phyloP scores from a whole-genome alignment of 1,140 invertebrate species.

The Neodiprion fabricii region DNA sequence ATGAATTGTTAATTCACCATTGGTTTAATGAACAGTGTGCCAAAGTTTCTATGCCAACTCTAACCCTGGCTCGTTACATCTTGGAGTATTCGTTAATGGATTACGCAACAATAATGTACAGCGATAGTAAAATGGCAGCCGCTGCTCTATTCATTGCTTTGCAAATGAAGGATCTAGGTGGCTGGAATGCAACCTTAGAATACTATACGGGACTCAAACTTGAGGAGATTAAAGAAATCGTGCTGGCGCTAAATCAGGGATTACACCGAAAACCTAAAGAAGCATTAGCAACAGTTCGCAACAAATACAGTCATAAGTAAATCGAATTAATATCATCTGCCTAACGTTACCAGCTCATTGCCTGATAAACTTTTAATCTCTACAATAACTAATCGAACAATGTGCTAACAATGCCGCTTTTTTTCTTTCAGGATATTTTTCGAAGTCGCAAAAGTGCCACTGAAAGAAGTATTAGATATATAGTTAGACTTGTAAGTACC shows the following conservation, averaged over 20 bases:
- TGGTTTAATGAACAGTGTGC: slow-evolving; percentile 72
- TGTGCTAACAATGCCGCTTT: slow-evolving; percentile 20
- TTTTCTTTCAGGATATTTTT: slow-evolving; percentile 79
- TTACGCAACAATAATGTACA: slow-evolving; percentile 78
- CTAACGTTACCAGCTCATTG: neutral
- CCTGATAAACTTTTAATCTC: neutral
- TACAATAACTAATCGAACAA: no score
- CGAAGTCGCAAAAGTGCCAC: slow-evolving; percentile 77
- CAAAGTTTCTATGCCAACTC: slow-evolving; percentile 86
- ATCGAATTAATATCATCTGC: slow-evolving; percentile 38
- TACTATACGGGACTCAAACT: slow-evolving; percentile 89
- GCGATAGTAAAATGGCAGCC: slow-evolving; percentile 89
- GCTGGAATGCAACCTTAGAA: slow-evolving; percentile 80
- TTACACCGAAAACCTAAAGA: slow-evolving; percentile 78
- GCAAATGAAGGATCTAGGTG: slow-evolving; percentile 78
- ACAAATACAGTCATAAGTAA: slow-evolving; percentile 95
- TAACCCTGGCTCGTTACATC: slow-evolving; percentile 93
- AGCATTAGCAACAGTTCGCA: slow-evolving; percentile 82
- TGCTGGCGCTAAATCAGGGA: slow-evolving; percentile 76
- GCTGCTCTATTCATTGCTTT: slow-evolving; percentile 86
- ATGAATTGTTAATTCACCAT: slow-evolving; percentile 24
- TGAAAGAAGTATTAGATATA: slow-evolving; percentile 56
- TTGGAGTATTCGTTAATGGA: slow-evolving; percentile 94
- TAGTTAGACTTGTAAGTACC: slow-evolving; percentile 30
- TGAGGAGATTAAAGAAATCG: slow-evolving; percentile 76